Evolutionary conservation across 2,888 invertebrate genomes (phyloP), one percentile per base, ranked within the genome.

Genomic region (Acanthosepion pharaonis): DNA sequence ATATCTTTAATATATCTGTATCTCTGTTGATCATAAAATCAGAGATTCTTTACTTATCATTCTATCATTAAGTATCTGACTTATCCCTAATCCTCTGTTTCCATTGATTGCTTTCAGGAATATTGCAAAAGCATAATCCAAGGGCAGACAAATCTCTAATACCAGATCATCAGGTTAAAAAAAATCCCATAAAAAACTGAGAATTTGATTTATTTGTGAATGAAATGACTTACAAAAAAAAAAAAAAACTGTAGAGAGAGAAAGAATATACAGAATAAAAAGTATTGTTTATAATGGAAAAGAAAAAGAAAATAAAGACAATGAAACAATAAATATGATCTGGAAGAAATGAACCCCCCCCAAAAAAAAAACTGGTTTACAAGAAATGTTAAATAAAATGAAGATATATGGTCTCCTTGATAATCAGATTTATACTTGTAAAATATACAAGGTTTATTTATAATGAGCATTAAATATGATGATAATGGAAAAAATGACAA

Each of bases 31-130:
- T 78, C n/a, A 78, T n/a, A 78, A 78, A 59, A 78, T 15, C 78
- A 78, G n/a, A 78, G n/a, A 78, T 78, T 78, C 78, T 78, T 78
- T 78, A 78, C n/a, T 78, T 78, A 78, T 78, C 78, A 15, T 78
- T 78, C 78, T 11, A 78, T 78, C 78, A n/a, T 78, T 18, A 78
- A 78, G 15, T 78, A 78, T 78, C 33, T 78, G 78, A n/a, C n/a
- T 78, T 78, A 78, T 78, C n/a, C 15, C 5, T 78, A 78, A 78
- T 78, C 78, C 9, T 11, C 11, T n/a, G 78, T 78, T 59, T 78
- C 78, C 11, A n/a, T 78, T 78, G n/a, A 78, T 78, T n/a, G n/a
- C n/a, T 78, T 18, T n/a, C n/a, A n/a, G 78, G 78, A 78, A 33
- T n/a, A 78, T 78, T n/a, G 15, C 33, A 78, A 78, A n/a, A n/a